phyloP scores from a whole-genome alignment of 2,888 invertebrate species.

The Gortyna flavago region DNA sequence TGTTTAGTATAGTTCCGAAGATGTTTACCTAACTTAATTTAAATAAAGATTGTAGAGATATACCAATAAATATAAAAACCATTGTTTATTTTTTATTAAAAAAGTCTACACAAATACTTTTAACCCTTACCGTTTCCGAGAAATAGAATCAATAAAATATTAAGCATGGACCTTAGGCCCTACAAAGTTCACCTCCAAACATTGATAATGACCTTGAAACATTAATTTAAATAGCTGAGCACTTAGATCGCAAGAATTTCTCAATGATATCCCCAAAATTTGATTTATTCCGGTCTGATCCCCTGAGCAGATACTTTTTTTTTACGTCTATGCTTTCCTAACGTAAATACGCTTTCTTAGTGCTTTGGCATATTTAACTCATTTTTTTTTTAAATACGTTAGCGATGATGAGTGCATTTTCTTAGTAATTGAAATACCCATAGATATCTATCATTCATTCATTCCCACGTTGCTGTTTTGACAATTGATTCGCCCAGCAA shows the following conservation, averaged over 20 bases:
- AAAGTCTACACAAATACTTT: slow-evolving; percentile 1
- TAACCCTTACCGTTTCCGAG: background rate
- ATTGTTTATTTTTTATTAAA: background rate
- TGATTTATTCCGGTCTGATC: too few species aligned
- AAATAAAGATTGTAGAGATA: background rate
- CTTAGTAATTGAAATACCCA: background rate
- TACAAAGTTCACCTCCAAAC: slow-evolving; percentile 7
- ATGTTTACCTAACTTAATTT: background rate
- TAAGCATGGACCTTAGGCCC: background rate
- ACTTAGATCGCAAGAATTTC: background rate
- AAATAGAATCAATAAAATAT: background rate
- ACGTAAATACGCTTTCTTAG: too few species aligned
- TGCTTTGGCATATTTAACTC: too few species aligned
- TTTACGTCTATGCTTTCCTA: too few species aligned
- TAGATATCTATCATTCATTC: background rate
- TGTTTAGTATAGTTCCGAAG: background rate
- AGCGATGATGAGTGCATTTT: too few species aligned
- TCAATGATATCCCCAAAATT: background rate
- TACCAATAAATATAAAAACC: background rate
- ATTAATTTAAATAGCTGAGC: background rate
- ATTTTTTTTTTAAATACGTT: too few species aligned
- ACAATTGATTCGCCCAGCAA: background rate
- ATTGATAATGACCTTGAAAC: slow-evolving; percentile 10
- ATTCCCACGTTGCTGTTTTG: background rate
- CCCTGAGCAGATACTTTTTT: too few species aligned